Evolutionary conservation across 1,140 invertebrate species (phyloP).

Genomic region (Cepaea nemoralis): DNA sequence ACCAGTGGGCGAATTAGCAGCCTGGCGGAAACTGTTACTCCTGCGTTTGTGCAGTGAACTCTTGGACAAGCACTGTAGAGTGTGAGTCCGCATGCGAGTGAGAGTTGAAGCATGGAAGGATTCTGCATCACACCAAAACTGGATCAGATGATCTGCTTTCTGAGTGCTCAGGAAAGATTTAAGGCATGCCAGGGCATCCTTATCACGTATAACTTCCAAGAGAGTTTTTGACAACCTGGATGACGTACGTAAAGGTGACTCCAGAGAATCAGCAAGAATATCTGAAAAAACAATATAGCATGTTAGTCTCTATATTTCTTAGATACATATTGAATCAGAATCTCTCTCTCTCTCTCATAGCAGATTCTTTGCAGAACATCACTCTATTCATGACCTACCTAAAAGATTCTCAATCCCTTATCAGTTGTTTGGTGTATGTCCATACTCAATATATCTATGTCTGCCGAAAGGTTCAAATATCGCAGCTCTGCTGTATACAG

Average conservation of each 20-base stretch:
- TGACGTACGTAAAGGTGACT: constrained; percentile 45
- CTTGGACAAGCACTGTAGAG: constrained; percentile 56
- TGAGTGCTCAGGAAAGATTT: constrained; percentile 81
- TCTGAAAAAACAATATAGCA: not conserved
- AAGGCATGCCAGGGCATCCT: constrained; percentile 81
- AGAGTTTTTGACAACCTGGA: constrained; percentile 79
- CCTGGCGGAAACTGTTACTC: not conserved
- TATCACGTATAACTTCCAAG: constrained; percentile 78
- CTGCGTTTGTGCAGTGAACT: constrained; percentile 46
- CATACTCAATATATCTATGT: no score
- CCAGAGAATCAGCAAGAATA: constrained; percentile 19
- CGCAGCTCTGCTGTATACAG: no score
- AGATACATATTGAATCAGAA: no score
- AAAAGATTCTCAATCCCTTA: no score
- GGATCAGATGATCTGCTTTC: constrained; percentile 75
- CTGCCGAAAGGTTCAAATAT: no score
- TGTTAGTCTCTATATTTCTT: no score
- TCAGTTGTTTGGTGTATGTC: no score
- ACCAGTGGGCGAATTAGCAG: not conserved
- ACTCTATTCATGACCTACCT: no score
- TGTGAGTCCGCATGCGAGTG: constrained; percentile 60
- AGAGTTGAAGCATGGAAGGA: constrained; percentile 74
- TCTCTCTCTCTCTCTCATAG: no score
- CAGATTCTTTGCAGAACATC: no score
- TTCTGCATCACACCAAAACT: constrained; percentile 83